A percentile compares a stretch with the other conserved stretches of the same genome.
Evolutionary conservation across 2,113 vertebrate species (phyloP).

Genomic region (Todiramphus saurophagus): DNA sequence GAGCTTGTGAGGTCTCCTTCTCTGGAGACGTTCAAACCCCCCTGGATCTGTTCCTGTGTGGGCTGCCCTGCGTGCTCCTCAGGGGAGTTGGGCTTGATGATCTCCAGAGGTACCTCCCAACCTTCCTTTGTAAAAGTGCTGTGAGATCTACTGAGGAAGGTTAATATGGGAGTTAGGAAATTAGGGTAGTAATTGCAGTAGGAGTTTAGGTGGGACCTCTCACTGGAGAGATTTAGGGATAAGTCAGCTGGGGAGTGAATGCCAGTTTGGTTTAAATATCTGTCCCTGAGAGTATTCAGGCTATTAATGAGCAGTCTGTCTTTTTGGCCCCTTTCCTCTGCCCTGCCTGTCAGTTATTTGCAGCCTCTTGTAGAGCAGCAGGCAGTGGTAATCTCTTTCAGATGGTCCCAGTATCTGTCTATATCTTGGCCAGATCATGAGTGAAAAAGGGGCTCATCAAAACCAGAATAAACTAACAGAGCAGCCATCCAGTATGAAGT

Average conservation of each 20-base stretch:
- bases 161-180: not conserved
- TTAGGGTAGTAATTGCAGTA: not conserved
- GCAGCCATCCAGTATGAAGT: not conserved
- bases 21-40: not conserved
- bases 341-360: not conserved
- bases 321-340: not conserved
- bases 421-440: not conserved
- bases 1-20: too few relatives aligned
- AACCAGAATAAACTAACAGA: conserved; percentile 29
- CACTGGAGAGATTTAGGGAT: not conserved
- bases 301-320: not conserved
- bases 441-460: conserved; percentile 8
- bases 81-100: too few relatives aligned
- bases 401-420: conserved; percentile 21
- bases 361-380: not conserved
- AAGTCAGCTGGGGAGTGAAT: not conserved
- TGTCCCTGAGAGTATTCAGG: not conserved
- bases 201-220: not conserved
- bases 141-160: not conserved
- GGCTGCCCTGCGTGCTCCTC: too few relatives aligned
- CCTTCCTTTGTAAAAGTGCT: not conserved
- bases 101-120: too few relatives aligned
- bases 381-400: conserved; percentile 55
- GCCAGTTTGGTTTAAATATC: not conserved
- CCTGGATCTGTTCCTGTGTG: too few relatives aligned